Evolutionary conservation across 92 coral and sea anemone genomes (phyloP).

Genomic region (Parazoanthus swiftii): DNA sequence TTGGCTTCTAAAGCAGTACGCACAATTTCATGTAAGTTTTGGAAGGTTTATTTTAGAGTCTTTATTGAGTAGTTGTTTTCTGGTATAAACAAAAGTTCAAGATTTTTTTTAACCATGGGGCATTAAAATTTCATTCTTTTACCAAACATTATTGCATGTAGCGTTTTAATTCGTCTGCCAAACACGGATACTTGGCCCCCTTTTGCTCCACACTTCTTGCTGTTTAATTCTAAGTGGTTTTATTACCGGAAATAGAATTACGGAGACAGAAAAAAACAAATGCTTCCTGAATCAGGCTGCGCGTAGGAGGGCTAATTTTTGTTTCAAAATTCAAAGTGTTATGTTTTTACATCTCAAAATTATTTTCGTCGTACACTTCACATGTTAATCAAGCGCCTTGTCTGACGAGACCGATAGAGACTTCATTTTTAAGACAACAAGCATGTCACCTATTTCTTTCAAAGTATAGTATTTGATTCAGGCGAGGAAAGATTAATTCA

Average conservation of each 20-base stretch:
- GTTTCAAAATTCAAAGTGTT: background rate
- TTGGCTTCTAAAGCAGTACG: background rate
- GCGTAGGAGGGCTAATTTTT: background rate
- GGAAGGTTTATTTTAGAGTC: background rate
- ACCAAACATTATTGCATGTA: conserved; percentile 35
- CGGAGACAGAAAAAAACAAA: conserved; percentile 15
- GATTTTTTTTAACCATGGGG: conserved; percentile 57
- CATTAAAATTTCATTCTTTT: conserved; percentile 80
- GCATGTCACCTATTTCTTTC: conserved; percentile 2
- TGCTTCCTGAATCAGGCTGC: background rate
- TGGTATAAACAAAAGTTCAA: conserved; percentile 50
- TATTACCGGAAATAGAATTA: conserved; percentile 37
- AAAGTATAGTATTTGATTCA: conserved; percentile 26
- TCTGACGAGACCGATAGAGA: background rate
- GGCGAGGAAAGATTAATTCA: conserved; percentile 9
- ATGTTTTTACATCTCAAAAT: background rate
- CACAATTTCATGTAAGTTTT: background rate
- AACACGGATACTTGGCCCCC: background rate
- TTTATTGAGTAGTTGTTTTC: conserved; percentile 45
- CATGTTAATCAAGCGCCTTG: background rate
- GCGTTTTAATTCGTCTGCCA: conserved; percentile 3
- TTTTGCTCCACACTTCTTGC: background rate
- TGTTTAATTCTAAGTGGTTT: conserved; percentile 8
- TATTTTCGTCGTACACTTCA: background rate
- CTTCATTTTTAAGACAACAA: background rate